Evolutionary conservation across 2,797 vertebrate genomes (phyloP).

Genomic region (Helarctos malayanus): DNA sequence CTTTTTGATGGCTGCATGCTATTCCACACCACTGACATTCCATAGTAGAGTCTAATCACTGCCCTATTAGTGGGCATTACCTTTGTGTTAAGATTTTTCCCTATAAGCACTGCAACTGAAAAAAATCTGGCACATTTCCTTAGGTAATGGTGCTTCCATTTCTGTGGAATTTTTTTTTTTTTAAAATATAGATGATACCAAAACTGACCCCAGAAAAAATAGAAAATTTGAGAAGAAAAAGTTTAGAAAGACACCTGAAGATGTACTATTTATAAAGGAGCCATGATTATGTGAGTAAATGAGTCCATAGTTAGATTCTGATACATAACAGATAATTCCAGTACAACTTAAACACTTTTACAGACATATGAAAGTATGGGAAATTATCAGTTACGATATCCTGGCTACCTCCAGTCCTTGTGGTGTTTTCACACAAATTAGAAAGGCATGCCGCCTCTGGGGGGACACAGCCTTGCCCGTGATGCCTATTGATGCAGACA

Average conservation of each 20-base stretch:
- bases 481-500: too few species aligned
- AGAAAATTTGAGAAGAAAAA: neutral
- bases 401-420: neutral
- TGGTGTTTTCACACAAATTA: neutral
- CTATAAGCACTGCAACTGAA: neutral
- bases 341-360: neutral
- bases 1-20: neutral
- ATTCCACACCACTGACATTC: too few species aligned
- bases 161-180: neutral
- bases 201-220: neutral
- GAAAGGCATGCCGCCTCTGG: fast-evolving
- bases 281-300: fast-evolving
- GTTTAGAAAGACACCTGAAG: neutral
- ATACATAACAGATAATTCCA: neutral
- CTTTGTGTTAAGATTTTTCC: neutral
- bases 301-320: neutral
- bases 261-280: neutral
- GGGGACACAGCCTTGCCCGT: neutral
- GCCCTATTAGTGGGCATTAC: neutral
- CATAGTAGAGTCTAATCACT: neutral
- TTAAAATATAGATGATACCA: neutral
- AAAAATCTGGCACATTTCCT: neutral
- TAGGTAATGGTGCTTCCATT: neutral
- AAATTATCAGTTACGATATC: neutral
- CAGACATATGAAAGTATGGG: neutral